Evolutionary conservation across 2,888 invertebrate genomes (phyloP).

Genomic region (Erebia epiphron): DNA sequence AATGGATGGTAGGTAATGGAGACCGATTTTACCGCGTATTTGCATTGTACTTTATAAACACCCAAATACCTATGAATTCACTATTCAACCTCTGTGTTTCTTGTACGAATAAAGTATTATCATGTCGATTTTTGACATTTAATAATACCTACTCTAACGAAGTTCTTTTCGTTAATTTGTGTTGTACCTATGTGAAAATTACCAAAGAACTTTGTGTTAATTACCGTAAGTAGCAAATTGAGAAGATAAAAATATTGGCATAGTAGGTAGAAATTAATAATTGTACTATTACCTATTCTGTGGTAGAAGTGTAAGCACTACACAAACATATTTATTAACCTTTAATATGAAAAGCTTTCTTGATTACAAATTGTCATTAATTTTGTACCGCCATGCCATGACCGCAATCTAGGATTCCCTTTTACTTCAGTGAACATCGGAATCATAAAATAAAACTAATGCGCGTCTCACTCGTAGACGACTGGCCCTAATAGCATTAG

Average conservation of each 20-base stretch:
- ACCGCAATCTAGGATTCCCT: not conserved
- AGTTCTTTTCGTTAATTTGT: no score
- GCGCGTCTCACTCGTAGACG: constrained; percentile 6
- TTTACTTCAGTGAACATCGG: constrained; percentile 1
- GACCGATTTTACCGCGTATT: constrained; percentile 14
- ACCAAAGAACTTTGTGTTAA: no score
- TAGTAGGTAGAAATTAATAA: not conserved
- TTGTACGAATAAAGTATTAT: no score
- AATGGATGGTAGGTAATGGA: not conserved
- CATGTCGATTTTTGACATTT: no score
- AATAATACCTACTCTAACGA: no score
- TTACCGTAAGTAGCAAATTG: no score
- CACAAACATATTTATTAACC: not conserved
- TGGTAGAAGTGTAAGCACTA: not conserved
- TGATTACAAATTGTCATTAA: not conserved
- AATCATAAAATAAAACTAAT: constrained; percentile 8
- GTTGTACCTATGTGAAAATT: no score
- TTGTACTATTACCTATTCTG: no score
- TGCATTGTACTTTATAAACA: not conserved
- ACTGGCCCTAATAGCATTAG: not conserved
- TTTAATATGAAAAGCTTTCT: not conserved
- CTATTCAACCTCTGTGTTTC: no score
- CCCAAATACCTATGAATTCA: constrained; percentile 6
- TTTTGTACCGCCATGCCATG: not conserved
- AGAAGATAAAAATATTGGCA: no score